Evolutionary conservation across 2,888 invertebrate genomes (phyloP).

Genomic region (Bugulina stolonifera): DNA sequence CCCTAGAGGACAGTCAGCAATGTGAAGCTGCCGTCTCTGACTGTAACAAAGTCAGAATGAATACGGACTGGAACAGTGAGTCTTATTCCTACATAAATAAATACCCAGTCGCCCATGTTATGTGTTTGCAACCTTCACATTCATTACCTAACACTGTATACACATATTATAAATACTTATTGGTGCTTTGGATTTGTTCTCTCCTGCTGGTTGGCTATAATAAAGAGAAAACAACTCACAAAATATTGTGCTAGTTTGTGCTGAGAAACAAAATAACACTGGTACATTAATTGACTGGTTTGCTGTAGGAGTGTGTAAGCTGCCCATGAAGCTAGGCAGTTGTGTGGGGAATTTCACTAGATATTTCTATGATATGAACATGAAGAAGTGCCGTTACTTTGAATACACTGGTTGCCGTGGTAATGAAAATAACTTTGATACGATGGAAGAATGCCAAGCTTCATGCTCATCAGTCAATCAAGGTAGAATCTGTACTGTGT

Average conservation of each 20-base stretch:
- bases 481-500: no score
- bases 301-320: slow-evolving; percentile 42
- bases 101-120: no score
- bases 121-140: no score
- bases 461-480: slow-evolving; percentile 48
- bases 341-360: slow-evolving; percentile 81
- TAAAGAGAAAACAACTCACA: no score
- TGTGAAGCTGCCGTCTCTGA: slow-evolving; percentile 42
- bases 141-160: no score
- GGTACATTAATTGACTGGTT: no score
- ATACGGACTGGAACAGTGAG: slow-evolving; percentile 48
- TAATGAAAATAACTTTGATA: slow-evolving; percentile 78
- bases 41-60: slow-evolving; percentile 48
- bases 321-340: slow-evolving; percentile 69
- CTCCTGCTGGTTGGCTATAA: no score
- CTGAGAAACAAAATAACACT: no score
- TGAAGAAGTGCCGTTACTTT: slow-evolving; percentile 72
- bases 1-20: slow-evolving; percentile 41
- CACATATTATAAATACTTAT: slow-evolving; percentile 11
- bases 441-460: slow-evolving; percentile 51
- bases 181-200: no score
- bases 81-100: no score
- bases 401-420: slow-evolving; percentile 81
- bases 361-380: slow-evolving; percentile 74
- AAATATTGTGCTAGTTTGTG: no score